phyloP scores from a whole-genome alignment of 2,888 invertebrate species.

The Spisula solida region DNA sequence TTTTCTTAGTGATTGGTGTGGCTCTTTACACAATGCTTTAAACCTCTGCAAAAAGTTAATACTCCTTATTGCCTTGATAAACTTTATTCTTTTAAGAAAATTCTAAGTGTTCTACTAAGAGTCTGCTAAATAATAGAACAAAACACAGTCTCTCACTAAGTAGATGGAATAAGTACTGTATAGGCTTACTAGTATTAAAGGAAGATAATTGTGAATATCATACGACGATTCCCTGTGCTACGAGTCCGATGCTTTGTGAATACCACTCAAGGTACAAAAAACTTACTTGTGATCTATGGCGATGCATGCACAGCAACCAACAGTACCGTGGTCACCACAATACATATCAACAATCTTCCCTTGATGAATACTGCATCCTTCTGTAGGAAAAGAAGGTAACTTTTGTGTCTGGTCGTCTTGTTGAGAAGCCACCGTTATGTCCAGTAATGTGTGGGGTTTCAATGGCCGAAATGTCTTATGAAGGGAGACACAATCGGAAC shows the following conservation, averaged over 20 bases:
- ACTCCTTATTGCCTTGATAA: too few relatives aligned
- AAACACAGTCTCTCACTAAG: too few relatives aligned
- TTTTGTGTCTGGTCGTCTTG: neutral
- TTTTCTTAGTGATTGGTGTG: too few relatives aligned
- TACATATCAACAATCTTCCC: constrained; percentile 3
- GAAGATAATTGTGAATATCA: neutral
- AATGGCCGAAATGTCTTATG: neutral
- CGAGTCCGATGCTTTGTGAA: neutral
- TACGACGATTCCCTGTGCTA: too few relatives aligned
- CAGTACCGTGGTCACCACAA: neutral
- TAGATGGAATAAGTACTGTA: too few relatives aligned
- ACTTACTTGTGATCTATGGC: constrained; percentile 1
- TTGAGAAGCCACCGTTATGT: neutral
- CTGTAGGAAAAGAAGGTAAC: constrained; percentile 6
- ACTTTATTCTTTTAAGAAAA: too few relatives aligned
- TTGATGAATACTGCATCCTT: neutral
- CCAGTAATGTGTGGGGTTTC: neutral
- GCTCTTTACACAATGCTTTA: too few relatives aligned
- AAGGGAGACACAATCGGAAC: neutral
- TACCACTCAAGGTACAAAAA: neutral
- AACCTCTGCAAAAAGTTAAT: too few relatives aligned
- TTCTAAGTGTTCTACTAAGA: too few relatives aligned
- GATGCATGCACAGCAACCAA: neutral
- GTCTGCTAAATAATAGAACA: too few relatives aligned
- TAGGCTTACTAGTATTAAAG: too few relatives aligned